Base-by-base conservation (phyloP, 2,113 vertebrate genomes). In the Tretioscincus oriximinensis region DNA sequence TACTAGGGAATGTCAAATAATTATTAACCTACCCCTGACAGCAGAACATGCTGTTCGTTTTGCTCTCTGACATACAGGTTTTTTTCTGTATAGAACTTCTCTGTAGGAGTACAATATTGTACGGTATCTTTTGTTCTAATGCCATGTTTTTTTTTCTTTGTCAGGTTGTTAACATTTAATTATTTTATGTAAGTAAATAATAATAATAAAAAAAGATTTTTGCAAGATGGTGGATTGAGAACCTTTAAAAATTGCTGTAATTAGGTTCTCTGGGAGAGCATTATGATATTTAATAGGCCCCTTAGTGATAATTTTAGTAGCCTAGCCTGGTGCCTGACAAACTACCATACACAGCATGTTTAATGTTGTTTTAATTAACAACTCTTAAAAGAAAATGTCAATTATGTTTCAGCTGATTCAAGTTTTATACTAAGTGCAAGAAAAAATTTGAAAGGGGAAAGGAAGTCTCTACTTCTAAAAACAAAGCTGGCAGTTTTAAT, bases 331-430 rank as follows among this genome's bases (percentile, higher is more conserved):
- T 93, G 90, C 91, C 93, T 94, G 92, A 93, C 88, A 94, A 93
- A 93, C 79, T 88, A 93, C 90, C 80, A 69, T 90, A 86, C 86
- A 77, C 75, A 78, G 83, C 86, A 85, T 90, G 87, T 87, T 95
- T 94, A 94, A 92, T 94, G 90, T 87, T 94, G 72, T 92, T 93
- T 93, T 95, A 94, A 95, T 96, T 94, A 95, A 93, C 85, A 93
- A 88, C 84, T 91, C 89, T 90, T 93, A 90, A 92, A 94, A 93
- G 90, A 93, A 96, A 95, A 95, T 94, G 90, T 92, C 92, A 92
- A 64, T 93, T 91, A 89, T 92, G 82, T 92, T 92, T 79, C 78
- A 89, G 89, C 88, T 93, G 83, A 81, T 89, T 90, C 68, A 87
- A 35, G 83, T 85, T 75, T 93, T 72, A 88, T 79, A 88, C 35